Evolutionary conservation across 1,140 invertebrate genomes (phyloP).

Genomic region (Microplitis mediator): DNA sequence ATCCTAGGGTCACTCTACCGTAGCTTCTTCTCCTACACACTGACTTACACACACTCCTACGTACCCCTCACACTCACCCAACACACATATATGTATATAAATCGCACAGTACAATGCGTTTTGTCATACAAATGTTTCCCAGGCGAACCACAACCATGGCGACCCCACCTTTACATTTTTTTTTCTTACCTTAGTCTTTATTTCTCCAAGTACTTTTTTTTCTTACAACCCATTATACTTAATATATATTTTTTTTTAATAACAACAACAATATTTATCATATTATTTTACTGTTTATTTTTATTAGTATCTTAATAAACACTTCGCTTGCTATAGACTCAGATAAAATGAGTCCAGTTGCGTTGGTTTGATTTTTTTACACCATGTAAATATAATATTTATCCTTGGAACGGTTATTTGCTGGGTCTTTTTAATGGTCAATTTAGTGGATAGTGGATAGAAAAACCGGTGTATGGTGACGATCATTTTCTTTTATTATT

Average conservation of each 20-base stretch:
- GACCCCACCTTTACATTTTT: slow-evolving; percentile 49
- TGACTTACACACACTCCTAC: no score
- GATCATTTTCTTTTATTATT: no score
- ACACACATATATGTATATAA: slow-evolving; percentile 5
- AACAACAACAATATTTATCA: neutral
- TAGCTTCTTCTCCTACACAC: slow-evolving; percentile 44
- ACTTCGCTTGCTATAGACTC: no score
- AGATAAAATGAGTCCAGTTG: no score
- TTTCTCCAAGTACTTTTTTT: neutral
- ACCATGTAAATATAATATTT: no score
- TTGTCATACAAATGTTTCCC: slow-evolving; percentile 47
- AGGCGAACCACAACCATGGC: slow-evolving; percentile 60
- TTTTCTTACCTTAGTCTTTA: slow-evolving; percentile 24
- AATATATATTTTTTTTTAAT: neutral
- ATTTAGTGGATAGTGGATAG: no score
- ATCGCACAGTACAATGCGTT: slow-evolving; percentile 32
- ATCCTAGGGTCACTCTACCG: slow-evolving; percentile 60
- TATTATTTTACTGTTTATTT: no score
- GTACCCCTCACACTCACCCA: neutral
- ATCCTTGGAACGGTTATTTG: no score
- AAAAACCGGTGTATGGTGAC: no score
- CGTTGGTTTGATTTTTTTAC: no score
- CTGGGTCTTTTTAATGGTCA: no score
- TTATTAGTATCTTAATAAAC: no score
- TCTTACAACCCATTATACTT: slow-evolving; percentile 7